Percentiles rank a stretch among this genome's conserved stretches.
phyloP scores from a whole-genome alignment of 2,113 vertebrate genomes.

The Collichthys lucidus region DNA sequence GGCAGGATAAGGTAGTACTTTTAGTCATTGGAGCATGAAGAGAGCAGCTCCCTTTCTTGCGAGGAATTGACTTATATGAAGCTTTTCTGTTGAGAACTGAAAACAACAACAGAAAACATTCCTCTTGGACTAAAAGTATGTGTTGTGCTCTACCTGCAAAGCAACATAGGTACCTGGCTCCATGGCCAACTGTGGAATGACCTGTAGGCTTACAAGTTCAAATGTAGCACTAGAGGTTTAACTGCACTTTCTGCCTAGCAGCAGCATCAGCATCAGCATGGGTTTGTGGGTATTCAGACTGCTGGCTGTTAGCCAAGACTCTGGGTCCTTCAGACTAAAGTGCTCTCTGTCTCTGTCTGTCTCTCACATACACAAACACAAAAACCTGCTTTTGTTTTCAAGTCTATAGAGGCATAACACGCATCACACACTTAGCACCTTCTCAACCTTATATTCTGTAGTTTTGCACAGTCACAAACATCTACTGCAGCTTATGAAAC shows the following conservation, averaged over 20 bases:
- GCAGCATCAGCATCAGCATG: conserved; percentile 24
- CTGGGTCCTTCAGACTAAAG: conserved; percentile 50
- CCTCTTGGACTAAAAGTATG: not conserved
- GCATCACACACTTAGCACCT: conserved; percentile 21
- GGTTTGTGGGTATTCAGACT: conserved; percentile 49
- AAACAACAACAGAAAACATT: not conserved
- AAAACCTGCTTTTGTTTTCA: conserved; percentile 22
- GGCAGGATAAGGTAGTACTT: conserved; percentile 21
- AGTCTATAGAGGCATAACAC: conserved; percentile 8
- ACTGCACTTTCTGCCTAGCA: conserved; percentile 52
- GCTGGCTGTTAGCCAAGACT: conserved; percentile 54
- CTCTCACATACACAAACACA: conserved; percentile 18
- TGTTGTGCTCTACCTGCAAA: not conserved
- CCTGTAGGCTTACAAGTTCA: conserved; percentile 9
- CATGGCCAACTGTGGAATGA: not conserved
- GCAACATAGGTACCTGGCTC: not conserved
- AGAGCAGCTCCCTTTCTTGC: conserved; percentile 22
- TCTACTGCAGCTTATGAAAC: conserved; percentile 11
- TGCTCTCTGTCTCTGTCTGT: conserved; percentile 38
- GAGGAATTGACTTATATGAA: conserved; percentile 8
- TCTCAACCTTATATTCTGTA: conserved; percentile 17
- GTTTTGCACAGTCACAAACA: conserved; percentile 1
- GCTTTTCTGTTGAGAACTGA: not conserved
- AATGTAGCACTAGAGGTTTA: conserved; percentile 23
- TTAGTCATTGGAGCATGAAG: conserved; percentile 37